Percentiles rank a stretch among this genome's conserved stretches.
Evolutionary conservation across 2,797 vertebrate species (phyloP).

Genomic region (Lacerta agilis): DNA sequence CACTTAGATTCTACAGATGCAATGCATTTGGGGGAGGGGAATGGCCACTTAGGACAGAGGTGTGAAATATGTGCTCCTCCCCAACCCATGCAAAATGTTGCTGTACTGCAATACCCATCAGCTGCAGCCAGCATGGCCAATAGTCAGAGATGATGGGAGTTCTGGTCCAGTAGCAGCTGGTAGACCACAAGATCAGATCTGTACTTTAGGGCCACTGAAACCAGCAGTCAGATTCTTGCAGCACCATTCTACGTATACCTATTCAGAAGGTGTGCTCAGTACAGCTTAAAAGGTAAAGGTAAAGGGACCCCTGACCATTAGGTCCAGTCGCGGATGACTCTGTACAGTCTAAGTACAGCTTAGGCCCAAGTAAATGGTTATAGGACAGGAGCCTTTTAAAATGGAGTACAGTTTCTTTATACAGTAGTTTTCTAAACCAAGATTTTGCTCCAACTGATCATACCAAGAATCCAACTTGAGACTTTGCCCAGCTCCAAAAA

Average conservation of each 20-base stretch:
- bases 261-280: not conserved
- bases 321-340: too few species aligned
- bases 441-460: not conserved
- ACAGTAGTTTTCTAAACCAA: not conserved
- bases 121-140: too few species aligned
- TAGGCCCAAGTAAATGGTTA: not conserved
- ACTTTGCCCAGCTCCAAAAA: not conserved
- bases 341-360: not conserved
- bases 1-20: not conserved
- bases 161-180: too few species aligned
- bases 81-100: too few species aligned
- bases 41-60: slow-evolving; percentile 7
- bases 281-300: not conserved
- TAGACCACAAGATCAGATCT: too few species aligned
- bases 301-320: too few species aligned
- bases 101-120: too few species aligned
- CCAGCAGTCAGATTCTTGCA: not conserved
- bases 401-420: not conserved
- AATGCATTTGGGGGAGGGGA: not conserved
- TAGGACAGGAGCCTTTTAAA: not conserved
- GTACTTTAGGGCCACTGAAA: not conserved
- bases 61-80: too few species aligned
- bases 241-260: not conserved
- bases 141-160: too few species aligned
- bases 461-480: not conserved